Percentiles rank a stretch among this genome's conserved stretches.
Evolutionary conservation across 2,797 vertebrate species (phyloP).

Genomic region (Sebastes iracundus): DNA sequence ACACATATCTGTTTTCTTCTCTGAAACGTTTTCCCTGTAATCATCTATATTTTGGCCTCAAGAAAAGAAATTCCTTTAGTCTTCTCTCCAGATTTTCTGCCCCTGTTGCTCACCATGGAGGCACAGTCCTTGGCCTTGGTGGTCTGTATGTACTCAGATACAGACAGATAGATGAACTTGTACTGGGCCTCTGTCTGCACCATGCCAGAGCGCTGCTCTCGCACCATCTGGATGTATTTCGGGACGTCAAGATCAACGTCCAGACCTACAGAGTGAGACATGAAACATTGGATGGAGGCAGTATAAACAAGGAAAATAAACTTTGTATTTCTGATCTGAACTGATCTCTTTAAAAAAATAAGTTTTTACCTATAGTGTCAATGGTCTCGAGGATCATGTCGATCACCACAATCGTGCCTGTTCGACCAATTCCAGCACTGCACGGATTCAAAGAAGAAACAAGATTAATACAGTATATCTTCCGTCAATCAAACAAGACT

Average conservation of each 20-base stretch:
- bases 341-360: not conserved
- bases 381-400: conserved; percentile 95
- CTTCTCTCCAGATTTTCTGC: not conserved
- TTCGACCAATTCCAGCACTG: conserved; percentile 97
- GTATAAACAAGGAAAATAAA: not conserved
- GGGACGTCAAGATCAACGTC: conserved; percentile 96
- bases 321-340: not conserved
- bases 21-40: not conserved
- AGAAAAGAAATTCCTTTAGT: not conserved
- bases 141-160: conserved; percentile 93
- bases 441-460: conserved; percentile 46
- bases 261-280: conserved; percentile 79
- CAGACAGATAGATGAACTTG: conserved; percentile 97
- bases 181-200: conserved; percentile 99
- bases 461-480: not conserved
- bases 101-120: conserved; percentile 81
- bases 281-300: not conserved
- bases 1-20: not conserved
- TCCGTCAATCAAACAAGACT: not conserved
- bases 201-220: conserved; percentile 96
- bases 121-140: conserved; percentile 86
- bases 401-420: conserved; percentile 95
- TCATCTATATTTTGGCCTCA: not conserved
- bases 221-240: conserved; percentile 96
- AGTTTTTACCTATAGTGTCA: conserved; percentile 85